Evolutionary conservation across 2,888 invertebrate species (phyloP).

Genomic region (Harpalus rufipes): DNA sequence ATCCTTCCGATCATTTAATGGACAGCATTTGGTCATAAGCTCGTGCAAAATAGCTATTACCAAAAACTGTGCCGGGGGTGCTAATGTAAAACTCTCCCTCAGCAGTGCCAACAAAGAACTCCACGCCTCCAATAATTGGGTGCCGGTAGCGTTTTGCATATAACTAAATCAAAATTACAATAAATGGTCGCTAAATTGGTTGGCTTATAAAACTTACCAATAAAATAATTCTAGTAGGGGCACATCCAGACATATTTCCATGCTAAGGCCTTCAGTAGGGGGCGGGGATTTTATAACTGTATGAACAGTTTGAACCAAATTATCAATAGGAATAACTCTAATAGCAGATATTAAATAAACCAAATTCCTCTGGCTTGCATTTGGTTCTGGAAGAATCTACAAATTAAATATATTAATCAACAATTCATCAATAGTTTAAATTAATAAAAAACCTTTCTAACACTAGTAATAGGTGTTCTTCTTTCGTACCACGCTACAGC

Average conservation of each 20-base stretch:
- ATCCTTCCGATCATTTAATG: conserved; percentile 87
- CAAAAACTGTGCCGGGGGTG: conserved; percentile 89
- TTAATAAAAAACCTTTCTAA: conserved; percentile 75
- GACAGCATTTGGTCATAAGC: conserved; percentile 88
- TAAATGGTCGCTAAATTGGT: no score
- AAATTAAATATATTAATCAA: conserved; percentile 62
- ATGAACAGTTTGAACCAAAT: conserved; percentile 89
- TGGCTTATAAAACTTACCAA: conserved; percentile 78
- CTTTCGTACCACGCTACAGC: conserved; percentile 92
- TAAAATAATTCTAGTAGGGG: conserved; percentile 90
- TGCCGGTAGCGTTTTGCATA: conserved; percentile 83
- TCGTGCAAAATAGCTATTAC: conserved; percentile 89
- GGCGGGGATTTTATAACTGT: conserved; percentile 90
- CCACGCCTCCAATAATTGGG: conserved; percentile 89
- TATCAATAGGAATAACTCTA: conserved; percentile 90
- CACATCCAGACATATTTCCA: conserved; percentile 85
- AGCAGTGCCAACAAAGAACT: conserved; percentile 86
- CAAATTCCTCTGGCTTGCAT: conserved; percentile 85
- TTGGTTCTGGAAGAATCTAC: conserved; percentile 82
- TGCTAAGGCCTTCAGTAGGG: conserved; percentile 80
- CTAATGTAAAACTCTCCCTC: conserved; percentile 85
- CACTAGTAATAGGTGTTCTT: conserved; percentile 78
- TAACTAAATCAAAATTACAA: no score
- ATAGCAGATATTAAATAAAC: conserved; percentile 90
- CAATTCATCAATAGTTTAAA: background rate